Percentiles rank a stretch among this genome's conserved stretches.
These are phyloP conservation scores for Neoitamus cyanurus DNA, from an alignment of 2,888 invertebrate species.

Conservation along the genomic window DNA sequence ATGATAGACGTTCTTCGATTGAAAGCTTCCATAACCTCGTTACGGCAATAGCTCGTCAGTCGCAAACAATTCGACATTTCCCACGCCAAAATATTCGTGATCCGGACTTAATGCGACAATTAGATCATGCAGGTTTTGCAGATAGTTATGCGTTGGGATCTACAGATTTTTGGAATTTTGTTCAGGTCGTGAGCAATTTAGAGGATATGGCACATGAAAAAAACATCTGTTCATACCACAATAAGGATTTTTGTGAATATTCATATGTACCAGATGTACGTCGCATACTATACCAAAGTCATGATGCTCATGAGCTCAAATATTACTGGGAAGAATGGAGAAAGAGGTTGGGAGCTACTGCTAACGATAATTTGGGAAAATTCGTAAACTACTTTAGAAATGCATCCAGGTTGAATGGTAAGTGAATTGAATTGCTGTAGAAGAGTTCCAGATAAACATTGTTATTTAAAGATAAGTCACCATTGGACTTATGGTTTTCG, in stretches of 20 bases:
- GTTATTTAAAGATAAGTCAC: neutral
- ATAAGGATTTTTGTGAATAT: conserved; percentile 58
- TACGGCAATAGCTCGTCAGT: neutral
- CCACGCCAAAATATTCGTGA: conserved; percentile 52
- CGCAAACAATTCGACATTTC: neutral
- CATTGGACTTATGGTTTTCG: conserved; percentile 60
- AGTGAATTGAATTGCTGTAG: neutral
- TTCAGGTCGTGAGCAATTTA: neutral
- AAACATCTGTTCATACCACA: conserved; percentile 53
- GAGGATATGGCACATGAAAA: neutral
- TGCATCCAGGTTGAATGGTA: conserved; percentile 59
- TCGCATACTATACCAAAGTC: conserved; percentile 60
- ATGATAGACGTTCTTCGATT: neutral
- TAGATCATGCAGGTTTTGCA: neutral
- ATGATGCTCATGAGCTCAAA: conserved; percentile 59
- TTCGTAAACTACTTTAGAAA: conserved; percentile 60
- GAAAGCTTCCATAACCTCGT: neutral
- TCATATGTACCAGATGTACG: conserved; percentile 62
- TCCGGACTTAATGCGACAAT: conserved; percentile 54
- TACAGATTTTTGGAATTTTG: neutral
- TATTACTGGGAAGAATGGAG: conserved; percentile 63
- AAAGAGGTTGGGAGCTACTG: conserved; percentile 61
- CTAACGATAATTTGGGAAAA: conserved; percentile 60
- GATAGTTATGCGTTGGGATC: neutral
- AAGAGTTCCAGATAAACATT: neutral